Percentiles rank a stretch among this genome's conserved stretches.
Evolutionary conservation across 2,797 vertebrate species (phyloP).

Genomic region (Hemitrygon akajei): DNA sequence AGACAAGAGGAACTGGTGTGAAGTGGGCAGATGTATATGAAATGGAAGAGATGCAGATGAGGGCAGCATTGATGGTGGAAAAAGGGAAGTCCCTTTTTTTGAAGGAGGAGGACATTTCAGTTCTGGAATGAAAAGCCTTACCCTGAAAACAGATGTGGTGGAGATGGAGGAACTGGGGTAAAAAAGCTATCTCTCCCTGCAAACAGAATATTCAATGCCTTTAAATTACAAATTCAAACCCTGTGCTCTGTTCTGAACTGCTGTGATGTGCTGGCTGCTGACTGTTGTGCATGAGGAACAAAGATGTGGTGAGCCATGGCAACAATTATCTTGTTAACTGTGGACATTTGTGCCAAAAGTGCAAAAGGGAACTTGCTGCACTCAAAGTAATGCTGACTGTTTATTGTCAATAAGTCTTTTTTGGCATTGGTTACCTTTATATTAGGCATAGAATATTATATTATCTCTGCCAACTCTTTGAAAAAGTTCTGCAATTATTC

Average conservation of each 20-base stretch:
- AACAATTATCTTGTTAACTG: constrained; percentile 12
- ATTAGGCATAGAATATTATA: background rate
- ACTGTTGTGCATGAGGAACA: background rate
- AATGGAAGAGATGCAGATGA: too few relatives aligned
- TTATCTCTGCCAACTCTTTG: background rate
- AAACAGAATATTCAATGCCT: background rate
- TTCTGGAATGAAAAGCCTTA: too few relatives aligned
- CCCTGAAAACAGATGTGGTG: too few relatives aligned
- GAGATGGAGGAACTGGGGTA: too few relatives aligned
- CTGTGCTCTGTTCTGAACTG: background rate
- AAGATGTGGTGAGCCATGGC: background rate
- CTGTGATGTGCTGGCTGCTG: background rate
- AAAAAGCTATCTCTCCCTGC: too few relatives aligned
- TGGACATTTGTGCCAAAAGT: background rate
- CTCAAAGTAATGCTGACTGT: background rate
- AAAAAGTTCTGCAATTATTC: too few relatives aligned
- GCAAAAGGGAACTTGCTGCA: background rate
- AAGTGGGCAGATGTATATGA: too few relatives aligned
- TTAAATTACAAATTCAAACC: background rate
- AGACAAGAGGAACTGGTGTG: too few relatives aligned
- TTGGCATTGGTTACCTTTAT: too few relatives aligned
- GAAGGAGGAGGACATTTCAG: too few relatives aligned
- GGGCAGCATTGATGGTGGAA: too few relatives aligned
- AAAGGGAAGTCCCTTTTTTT: too few relatives aligned
- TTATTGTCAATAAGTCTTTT: background rate